Base-by-base conservation (phyloP, 1,140 invertebrate genomes). In the Pachypeltis micranthus region DNA sequence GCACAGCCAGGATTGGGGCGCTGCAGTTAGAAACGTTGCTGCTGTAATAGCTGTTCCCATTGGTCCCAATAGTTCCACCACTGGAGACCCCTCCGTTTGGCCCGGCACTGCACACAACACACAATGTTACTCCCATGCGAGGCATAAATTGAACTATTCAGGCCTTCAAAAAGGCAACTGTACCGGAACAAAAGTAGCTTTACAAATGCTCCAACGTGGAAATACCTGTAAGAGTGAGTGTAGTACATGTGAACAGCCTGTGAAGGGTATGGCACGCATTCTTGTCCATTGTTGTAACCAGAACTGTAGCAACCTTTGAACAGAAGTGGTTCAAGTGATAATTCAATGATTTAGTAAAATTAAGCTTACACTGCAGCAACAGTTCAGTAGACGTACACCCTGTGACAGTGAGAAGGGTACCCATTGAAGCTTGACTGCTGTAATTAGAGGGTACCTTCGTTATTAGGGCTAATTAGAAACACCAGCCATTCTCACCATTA, bases 51-150 rank as follows among this genome's bases (percentile, higher is more conserved):
- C 68, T 70, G 21, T 71, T 73, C 25, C 44, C 74, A 54, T 67
- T 72, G n/a, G 63, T 74, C 7, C 73, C 75, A 34, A 67, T 73
- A 24, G 66, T 73, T 47, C 63, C 76, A n/a, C 73, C 74, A 44
- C 39, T 63, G n/a, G 47, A 21, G 7, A 21, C 19, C 4, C 4
- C 4, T 21, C 47, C 59, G 47, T 60, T 57, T 24, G 10, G 12
- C 21, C 34, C 24, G 21, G 26, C 34, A 56, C 51, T 57, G 29
- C 29, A 54, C 14, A n/a, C n/a, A n/a, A n/a, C n/a, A n/a, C n/a
- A n/a, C n/a, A n/a, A n/a, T n/a, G n/a, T n/a, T n/a, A n/a, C n/a
- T n/a, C n/a, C n/a, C n/a, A n/a, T n/a, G n/a, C n/a, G n/a, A n/a
- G n/a, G n/a, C n/a, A n/a, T n/a, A 29, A 59, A 59, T 26, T 25